Evolutionary conservation across 2,888 invertebrate species (phyloP), one percentile per base, ranked within the genome.

Genomic region (Sphaeridia pumilis): DNA sequence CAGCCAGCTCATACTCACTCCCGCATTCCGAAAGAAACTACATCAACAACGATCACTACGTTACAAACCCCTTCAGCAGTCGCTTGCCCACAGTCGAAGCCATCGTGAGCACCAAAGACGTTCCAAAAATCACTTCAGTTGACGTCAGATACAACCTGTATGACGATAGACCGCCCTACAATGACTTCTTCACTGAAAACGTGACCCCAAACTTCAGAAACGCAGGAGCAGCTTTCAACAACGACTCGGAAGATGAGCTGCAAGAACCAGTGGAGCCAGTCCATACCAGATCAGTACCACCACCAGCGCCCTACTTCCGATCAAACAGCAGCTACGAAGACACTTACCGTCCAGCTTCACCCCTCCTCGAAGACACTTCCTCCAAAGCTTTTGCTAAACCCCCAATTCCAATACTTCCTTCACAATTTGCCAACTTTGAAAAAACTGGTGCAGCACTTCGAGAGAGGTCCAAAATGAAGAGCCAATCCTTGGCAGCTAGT

Each of bases 1-100:
- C 61, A 0, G 54, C 56, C 10, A 63, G 61, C 38, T 60, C 55
- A 26, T 63, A 60, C 49, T 61, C 63, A 7, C 46, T 63, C n/a
- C 63, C 60, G 10, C 53, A 57, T 47, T 62, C 62, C 2, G 62
- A 64, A 20, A 48, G 52, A n/a, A 27, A 45, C 1, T 24, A 28
- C 22, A 20, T 12, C 4, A 31, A 46, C n/a, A 10, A 38, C n/a
- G 25, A 27, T 12, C 27, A 34, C 4, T 26, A 17, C 14, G 45
- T 50, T 20, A 55, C 58, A n/a, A 24, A 35, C 35, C 58, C 58
- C 4, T 25, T 59, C 14, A n/a, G n/a, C n/a, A n/a, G n/a, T n/a
- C 51, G 56, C 36, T 22, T 61, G 25, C 55, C 58, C 2, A 55
- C 57, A 21, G 43, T 60, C 52, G 60, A 62, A 34, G 62, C 62